Evolutionary conservation across 2,888 invertebrate species (phyloP), one percentile per base, ranked within the genome.

Genomic region (Helobdella robusta): DNA sequence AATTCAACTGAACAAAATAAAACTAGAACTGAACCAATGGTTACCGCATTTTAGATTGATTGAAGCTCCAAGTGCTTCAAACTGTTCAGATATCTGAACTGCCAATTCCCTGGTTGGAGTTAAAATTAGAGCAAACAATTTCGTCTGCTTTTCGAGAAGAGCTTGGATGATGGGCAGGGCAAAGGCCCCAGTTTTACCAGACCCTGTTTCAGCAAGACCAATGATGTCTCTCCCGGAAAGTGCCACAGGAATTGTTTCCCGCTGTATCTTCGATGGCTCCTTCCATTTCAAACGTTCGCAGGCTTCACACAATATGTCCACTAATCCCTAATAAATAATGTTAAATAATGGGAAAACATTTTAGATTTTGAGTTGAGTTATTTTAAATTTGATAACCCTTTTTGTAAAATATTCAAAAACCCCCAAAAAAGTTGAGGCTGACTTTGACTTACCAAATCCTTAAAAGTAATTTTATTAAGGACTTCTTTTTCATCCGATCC

Each of bases 21-120:
- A n/a, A n/a, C n/a, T n/a, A n/a, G n/a, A n/a, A n/a, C n/a, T n/a
- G n/a, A n/a, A 52, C 11, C 11, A 6, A 20, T n/a, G 73, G 75
- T 66, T 71, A 82, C 82, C 81, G 81, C 89, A 90, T 83, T 92
- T 91, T 0, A 98, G 88, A 46, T 95, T 95, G 77, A 98, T 91
- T 68, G 86, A 85, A 18, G 89, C 71, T 2, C 84, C 97, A 68
- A 98, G 82, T 2, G 97, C 97, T 79, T 94, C 91, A 82, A 98
- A 92, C 77, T 99, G 98, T 81, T 98, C 97, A 0, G 91, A 89
- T 75, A 98, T 98, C 81, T 98, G 98, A 78, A 93, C 93, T 2
- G 98, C 98, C 74, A 98, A 82, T 81, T 98, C 98, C 80, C 98
- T 85, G 0, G 98, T 98, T 0, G 98, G 98, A 20, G 98, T 97